Base-by-base conservation (phyloP, 2,888 invertebrate genomes). In the Ashinkailepas kermadecensis region DNA sequence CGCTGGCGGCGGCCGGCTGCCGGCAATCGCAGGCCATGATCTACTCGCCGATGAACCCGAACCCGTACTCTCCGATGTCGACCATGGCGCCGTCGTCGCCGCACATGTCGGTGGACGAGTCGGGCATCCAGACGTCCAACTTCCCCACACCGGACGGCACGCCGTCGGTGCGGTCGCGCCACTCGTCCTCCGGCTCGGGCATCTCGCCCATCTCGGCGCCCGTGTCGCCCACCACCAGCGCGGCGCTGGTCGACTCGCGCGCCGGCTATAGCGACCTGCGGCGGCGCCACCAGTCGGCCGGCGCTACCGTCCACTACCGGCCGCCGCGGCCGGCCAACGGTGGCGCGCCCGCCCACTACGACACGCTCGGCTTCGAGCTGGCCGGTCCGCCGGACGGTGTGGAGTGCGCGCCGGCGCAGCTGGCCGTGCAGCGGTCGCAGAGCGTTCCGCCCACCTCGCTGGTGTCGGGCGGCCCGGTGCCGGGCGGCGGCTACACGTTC, bases 171-270 rank as follows among this genome's bases (percentile, higher is more conserved):
- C 82, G 85, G n/a, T 84, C 84, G 58, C 81, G 84, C 2, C 83
- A 84, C 81, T 83, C 84, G 25, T 86, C 86, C 64, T 82, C 81
- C 65, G 81, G 82, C 25, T 82, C 83, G 23, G 58, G 82, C n/a
- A 81, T 83, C 78, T 83, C 83, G 23, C 83, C 83, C 0, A 83
- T 83, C 58, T 82, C 83, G 74, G 81, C 83, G 54, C 84, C 84
- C 25, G 83, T 83, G 13, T 83, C 84, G 15, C 83, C 83, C 21
- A 82, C 83, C 78, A 82, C 83, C 78, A 83, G 83, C 39, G 82
- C 84, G 23, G 83, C 84, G 13, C 65, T 83, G 74, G 83, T 83
- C 13, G 83, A 83, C 10, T 80, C 57, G 13, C 58, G 81, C 6
- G 81, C 67, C 23, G 81, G 81, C 58, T 81, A 82, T 58, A 82